Conservation (phyloP, 2,797 vertebrate species). For the Sus cebifrons region DNA sequence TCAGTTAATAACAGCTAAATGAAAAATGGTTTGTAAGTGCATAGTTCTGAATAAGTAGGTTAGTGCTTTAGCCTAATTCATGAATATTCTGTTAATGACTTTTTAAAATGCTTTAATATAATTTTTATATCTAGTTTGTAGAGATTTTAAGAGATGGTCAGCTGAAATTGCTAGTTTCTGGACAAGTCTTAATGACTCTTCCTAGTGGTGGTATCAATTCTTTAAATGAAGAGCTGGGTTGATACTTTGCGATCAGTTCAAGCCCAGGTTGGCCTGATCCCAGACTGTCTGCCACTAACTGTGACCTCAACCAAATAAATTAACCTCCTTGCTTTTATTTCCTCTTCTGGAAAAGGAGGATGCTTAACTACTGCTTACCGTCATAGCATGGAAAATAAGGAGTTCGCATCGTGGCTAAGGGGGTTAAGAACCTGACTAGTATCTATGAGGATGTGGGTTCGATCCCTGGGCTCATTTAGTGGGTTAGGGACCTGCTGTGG, state of each 20-base stretch:
- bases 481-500: no score
- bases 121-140: not conserved
- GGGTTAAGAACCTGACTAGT: no score
- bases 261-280: no score
- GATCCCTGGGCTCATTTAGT: no score
- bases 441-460: no score
- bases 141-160: not conserved
- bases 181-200: not conserved
- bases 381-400: no score
- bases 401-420: no score
- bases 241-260: not conserved
- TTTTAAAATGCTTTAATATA: constrained; percentile 6
- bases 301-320: not conserved
- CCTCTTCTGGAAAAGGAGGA: not conserved
- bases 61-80: not conserved
- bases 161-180: not conserved
- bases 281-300: not conserved
- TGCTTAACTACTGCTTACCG: no score
- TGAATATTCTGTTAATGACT: not conserved
- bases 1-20: not conserved
- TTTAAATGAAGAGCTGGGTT: not conserved
- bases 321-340: not conserved
- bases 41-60: not conserved
- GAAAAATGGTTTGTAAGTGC: not conserved
- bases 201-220: not conserved